Evolutionary conservation across 2,888 invertebrate genomes (phyloP), one percentile per base, ranked within the genome.

Genomic region (Octonoba sinensis): DNA sequence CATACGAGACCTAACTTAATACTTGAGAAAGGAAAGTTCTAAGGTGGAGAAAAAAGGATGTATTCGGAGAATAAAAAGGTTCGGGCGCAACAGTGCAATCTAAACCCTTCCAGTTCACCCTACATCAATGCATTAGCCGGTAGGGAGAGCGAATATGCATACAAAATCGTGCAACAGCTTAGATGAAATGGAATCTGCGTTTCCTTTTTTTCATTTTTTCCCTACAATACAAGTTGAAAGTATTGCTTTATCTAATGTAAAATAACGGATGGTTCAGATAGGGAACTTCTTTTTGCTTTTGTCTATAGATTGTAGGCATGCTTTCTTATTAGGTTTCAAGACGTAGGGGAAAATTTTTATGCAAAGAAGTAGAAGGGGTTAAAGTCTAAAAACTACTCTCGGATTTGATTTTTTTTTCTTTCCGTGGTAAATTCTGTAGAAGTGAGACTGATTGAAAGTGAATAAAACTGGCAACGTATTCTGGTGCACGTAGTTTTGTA

Each of bases 241-340:
- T 72, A 67, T 73, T 73, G 79, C 73, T 79, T 79, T 73, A 79
- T 79, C 79, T 79, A 79, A 79, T 79, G 79, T 79, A 79, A 79
- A 79, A 67, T 73, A 79, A 79, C 73, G 64, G 79, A 79, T 72
- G 44, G 79, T 64, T 22, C 13, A 44, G 56, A 24, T 59, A 70
- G 27, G 60, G 62, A 49, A 66, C 24, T 72, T 46, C 36, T 51
- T 51, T 51, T 59, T 56, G 44, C 56, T 67, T 62, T 20, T 67
- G 72, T 66, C 59, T 78, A 67, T 73, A 79, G 73, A 73, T 69
- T 73, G 79, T 62, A 56, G 79, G 78, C 54, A 36, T 36, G 24
- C 46, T 59, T 73, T 72, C 67, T 79, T 79, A 79, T 79, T 79
- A 79, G 73, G 72, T 79, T 79, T 73, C 71, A 66, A 72, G 36